These are phyloP conservation scores for Dioctria rufipes DNA, from an alignment of 2,888 invertebrate species.

Conservation along the genomic window DNA sequence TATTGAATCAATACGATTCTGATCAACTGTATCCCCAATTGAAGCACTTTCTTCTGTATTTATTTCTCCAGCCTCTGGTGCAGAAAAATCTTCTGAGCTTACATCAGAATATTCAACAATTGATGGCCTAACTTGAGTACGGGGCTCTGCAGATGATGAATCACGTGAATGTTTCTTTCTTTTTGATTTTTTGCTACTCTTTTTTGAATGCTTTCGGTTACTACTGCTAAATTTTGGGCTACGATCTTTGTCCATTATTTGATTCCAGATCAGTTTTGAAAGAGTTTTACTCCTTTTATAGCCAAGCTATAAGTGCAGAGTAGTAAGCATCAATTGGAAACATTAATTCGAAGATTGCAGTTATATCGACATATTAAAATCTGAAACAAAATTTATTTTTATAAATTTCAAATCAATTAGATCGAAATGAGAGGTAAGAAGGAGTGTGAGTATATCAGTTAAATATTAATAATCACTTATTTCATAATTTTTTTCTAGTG, in stretches of 20 bases:
- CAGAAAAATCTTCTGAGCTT: constrained; percentile 91
- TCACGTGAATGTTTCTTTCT: constrained; percentile 60
- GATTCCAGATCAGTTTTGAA: constrained; percentile 32
- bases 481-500: too few species aligned
- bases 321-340: not conserved
- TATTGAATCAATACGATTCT: constrained; percentile 10
- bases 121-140: constrained; percentile 41
- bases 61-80: constrained; percentile 92
- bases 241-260: constrained; percentile 60
- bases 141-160: constrained; percentile 21
- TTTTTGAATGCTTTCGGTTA: constrained; percentile 60
- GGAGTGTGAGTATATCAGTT: too few species aligned
- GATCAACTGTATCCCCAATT: constrained; percentile 64
- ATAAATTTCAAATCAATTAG: not conserved
- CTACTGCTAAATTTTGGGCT: constrained; percentile 57
- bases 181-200: constrained; percentile 60
- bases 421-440: too few species aligned
- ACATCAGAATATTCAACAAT: constrained; percentile 89
- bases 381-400: constrained; percentile 2
- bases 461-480: too few species aligned
- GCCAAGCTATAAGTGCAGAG: constrained; percentile 8
- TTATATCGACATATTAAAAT: constrained; percentile 26
- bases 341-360: constrained; percentile 21
- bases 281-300: not conserved
- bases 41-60: constrained; percentile 80